phyloP scores from a whole-genome alignment of 2,888 invertebrate genomes.

The Crocallis elinguaria region DNA sequence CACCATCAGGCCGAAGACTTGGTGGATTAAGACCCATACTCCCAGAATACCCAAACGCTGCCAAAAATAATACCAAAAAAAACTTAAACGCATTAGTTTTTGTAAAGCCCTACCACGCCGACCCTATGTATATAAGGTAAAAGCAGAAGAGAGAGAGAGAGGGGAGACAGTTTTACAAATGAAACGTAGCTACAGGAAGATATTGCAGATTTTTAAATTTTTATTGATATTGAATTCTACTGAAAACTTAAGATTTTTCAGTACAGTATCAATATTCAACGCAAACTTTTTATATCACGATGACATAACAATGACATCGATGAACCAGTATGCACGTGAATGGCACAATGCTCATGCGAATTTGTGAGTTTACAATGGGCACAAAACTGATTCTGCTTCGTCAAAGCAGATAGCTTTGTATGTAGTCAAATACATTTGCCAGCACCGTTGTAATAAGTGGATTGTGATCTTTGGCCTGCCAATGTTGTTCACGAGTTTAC shows the following conservation, averaged over 20 bases:
- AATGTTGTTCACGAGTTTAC: neutral
- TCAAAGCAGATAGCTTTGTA: constrained; percentile 50
- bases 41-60: too few species aligned
- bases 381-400: constrained; percentile 40
- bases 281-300: constrained; percentile 3
- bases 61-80: too few species aligned
- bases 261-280: neutral
- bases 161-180: too few species aligned
- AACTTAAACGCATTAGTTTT: too few species aligned
- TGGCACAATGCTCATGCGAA: constrained; percentile 17
- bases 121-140: too few species aligned
- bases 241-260: neutral
- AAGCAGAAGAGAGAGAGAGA: too few species aligned
- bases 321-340: constrained; percentile 10
- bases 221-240: neutral
- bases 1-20: too few species aligned
- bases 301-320: constrained; percentile 14
- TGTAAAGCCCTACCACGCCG: too few species aligned
- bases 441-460: constrained; percentile 38
- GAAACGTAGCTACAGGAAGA: too few species aligned
- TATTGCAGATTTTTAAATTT: too few species aligned
- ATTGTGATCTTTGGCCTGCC: constrained; percentile 34
- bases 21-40: too few species aligned
- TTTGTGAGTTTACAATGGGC: constrained; percentile 39
- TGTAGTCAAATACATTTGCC: constrained; percentile 40